Conservation (phyloP, 2,888 invertebrate genomes). For the Xestia c-nigrum region DNA sequence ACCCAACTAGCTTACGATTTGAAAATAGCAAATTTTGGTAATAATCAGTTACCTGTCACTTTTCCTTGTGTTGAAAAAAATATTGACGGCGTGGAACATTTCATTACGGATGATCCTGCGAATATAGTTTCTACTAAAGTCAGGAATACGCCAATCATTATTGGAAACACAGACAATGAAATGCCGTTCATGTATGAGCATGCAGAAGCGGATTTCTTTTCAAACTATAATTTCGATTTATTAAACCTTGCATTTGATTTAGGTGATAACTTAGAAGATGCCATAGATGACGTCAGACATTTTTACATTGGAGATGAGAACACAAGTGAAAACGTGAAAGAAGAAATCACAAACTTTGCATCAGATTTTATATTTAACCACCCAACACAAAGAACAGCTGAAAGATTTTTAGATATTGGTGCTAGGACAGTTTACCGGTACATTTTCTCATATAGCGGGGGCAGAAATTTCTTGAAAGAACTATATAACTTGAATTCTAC, state of each 20-base stretch:
- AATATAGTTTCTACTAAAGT: constrained; percentile 35
- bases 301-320: constrained; percentile 56
- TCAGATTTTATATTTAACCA: constrained; percentile 36
- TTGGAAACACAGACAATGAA: constrained; percentile 43
- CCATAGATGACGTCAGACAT: constrained; percentile 14
- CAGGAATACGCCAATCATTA: constrained; percentile 26
- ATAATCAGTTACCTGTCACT: background rate
- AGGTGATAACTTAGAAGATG: constrained; percentile 28
- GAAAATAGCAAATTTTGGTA: background rate
- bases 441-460: constrained; percentile 51
- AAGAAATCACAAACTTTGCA: constrained; percentile 31
- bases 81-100: constrained; percentile 43
- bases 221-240: constrained; percentile 21
- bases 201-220: background rate
- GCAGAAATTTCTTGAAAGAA: constrained; percentile 18
- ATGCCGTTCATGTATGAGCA: constrained; percentile 10
- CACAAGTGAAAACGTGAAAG: constrained; percentile 8
- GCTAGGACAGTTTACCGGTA: constrained; percentile 44
- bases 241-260: constrained; percentile 29
- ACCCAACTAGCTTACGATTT: constrained; percentile 24
- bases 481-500: constrained; percentile 17
- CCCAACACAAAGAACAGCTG: constrained; percentile 45
- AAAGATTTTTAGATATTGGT: constrained; percentile 41
- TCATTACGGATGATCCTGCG: constrained; percentile 41
- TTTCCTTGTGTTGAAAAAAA: constrained; percentile 44